A percentile compares a stretch with the other conserved stretches of the same genome.
Conservation (phyloP, 2,113 vertebrate genomes). For the Astatotilapia flaviijosephi region DNA sequence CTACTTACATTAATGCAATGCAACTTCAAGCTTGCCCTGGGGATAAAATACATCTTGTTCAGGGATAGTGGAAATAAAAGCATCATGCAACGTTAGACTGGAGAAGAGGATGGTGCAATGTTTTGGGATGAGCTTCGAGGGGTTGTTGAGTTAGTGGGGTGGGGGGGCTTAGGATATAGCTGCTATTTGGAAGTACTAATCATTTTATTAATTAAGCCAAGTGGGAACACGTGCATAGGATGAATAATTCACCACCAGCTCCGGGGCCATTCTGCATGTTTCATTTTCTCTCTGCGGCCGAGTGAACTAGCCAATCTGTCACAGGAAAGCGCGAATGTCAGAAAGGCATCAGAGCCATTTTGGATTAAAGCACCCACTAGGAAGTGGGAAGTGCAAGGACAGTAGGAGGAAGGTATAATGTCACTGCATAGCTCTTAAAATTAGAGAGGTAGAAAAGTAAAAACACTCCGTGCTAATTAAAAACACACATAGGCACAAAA, state of each 20-base stretch:
- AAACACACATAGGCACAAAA: background rate
- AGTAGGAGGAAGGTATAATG: constrained; percentile 6
- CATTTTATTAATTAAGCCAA: constrained; percentile 49
- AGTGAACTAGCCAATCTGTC: constrained; percentile 23
- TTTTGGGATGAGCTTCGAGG: background rate
- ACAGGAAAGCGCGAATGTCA: background rate
- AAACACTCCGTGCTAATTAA: constrained; percentile 10
- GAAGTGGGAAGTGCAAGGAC: background rate
- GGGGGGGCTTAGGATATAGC: background rate
- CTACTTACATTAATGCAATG: background rate
- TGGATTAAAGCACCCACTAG: constrained; percentile 22
- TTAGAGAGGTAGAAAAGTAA: background rate
- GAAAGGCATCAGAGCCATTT: constrained; percentile 23
- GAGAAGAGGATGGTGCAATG: background rate
- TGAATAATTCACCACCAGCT: constrained; percentile 57
- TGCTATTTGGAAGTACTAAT: constrained; percentile 25
- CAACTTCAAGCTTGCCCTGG: background rate
- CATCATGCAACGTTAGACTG: background rate
- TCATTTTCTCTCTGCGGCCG: background rate
- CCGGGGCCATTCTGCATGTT: background rate
- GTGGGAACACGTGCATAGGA: constrained; percentile 22
- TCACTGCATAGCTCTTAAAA: constrained; percentile 5
- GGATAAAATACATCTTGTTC: background rate
- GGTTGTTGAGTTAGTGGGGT: background rate
- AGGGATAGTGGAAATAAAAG: background rate